Conservation (phyloP, 1,140 invertebrate genomes). For the Nasonia longicornis region DNA sequence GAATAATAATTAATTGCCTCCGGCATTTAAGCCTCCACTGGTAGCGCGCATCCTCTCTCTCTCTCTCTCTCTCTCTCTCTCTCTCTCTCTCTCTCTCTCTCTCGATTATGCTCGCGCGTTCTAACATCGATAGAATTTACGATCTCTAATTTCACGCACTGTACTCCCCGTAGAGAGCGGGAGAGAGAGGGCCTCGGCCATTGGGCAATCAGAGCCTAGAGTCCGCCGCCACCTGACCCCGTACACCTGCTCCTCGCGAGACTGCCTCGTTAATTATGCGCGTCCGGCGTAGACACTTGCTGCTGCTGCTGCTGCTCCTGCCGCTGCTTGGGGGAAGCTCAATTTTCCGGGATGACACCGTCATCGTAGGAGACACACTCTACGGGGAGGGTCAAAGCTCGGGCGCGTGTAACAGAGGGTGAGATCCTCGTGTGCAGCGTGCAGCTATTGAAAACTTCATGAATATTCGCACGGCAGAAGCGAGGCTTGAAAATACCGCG, state of each 20-base stretch:
- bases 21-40: neutral
- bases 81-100: neutral
- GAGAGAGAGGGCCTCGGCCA: neutral
- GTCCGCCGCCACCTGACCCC: neutral
- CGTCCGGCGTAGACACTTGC: constrained; percentile 8
- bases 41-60: neutral
- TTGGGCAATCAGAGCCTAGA: constrained; percentile 28
- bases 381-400: constrained; percentile 24
- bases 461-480: constrained; percentile 31
- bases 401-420: neutral
- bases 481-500: constrained; percentile 20
- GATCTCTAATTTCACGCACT: constrained; percentile 20
- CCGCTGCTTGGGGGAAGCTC: neutral
- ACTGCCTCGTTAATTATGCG: constrained; percentile 37
- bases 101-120: neutral
- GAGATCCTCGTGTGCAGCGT: neutral
- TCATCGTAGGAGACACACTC: constrained; percentile 42
- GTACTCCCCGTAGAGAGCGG: neutral
- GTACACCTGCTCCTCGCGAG: constrained; percentile 26
- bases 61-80: constrained; percentile 16
- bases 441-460: constrained; percentile 41
- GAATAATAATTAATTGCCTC: constrained; percentile 30
- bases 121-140: constrained; percentile 29
- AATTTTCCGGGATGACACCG: constrained; percentile 34
- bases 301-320: neutral